Evolutionary conservation across 2,797 vertebrate genomes (phyloP).

Genomic region (Acanthornis magna): DNA sequence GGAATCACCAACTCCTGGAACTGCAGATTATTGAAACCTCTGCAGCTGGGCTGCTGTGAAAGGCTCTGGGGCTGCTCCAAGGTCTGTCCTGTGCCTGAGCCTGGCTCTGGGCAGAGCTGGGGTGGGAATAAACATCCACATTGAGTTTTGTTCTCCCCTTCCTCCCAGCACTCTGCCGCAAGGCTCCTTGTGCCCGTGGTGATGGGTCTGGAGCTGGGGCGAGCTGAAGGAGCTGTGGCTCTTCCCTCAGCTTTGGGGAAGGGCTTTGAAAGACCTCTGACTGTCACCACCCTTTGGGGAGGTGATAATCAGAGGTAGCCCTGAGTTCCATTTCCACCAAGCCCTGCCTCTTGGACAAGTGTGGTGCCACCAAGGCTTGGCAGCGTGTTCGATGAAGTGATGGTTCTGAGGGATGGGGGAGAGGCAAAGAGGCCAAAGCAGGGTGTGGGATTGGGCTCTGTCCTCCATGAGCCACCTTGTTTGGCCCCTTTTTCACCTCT

Average conservation of each 20-base stretch:
- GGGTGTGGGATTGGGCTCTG: not conserved
- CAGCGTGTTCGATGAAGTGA: not conserved
- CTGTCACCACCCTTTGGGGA: too few species aligned
- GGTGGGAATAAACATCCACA: not conserved
- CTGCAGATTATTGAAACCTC: not conserved
- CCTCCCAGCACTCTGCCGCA: not conserved
- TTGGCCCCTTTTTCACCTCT: not conserved
- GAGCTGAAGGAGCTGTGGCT: accelerated
- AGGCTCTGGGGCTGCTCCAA: not conserved
- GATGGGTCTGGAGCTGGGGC: not conserved
- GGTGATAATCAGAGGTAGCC: not conserved
- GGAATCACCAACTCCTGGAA: not conserved
- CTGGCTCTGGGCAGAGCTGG: not conserved
- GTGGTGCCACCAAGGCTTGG: not conserved
- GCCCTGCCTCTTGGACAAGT: not conserved
- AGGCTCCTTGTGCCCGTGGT: not conserved
- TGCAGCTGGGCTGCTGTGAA: not conserved
- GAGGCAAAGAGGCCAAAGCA: not conserved
- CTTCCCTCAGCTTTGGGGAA: not conserved
- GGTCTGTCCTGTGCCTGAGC: not conserved
- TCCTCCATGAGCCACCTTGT: not conserved
- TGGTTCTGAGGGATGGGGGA: not conserved
- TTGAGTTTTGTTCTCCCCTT: not conserved
- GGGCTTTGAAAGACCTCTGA: too few species aligned
- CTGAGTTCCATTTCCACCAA: not conserved